phyloP scores from a whole-genome alignment of 2,888 invertebrate species.

The Phyto melanocephala region DNA sequence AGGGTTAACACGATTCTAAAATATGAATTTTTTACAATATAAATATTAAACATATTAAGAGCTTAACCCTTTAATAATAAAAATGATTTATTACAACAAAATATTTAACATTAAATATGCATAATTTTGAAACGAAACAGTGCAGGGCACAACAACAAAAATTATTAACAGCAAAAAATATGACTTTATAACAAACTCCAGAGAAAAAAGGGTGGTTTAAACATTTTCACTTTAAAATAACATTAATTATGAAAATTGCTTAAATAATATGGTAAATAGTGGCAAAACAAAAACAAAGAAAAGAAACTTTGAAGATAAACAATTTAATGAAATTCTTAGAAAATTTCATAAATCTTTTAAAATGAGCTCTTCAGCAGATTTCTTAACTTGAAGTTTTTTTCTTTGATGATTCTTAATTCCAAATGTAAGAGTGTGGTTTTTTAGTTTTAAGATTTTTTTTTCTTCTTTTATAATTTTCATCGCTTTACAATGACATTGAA shows the following conservation, averaged over 20 bases:
- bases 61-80: slow-evolving; percentile 67
- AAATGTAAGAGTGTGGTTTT: slow-evolving; percentile 7
- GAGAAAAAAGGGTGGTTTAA: slow-evolving; percentile 22
- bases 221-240: background rate
- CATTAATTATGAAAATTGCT: slow-evolving; percentile 25
- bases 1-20: slow-evolving; percentile 49
- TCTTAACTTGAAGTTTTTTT: background rate
- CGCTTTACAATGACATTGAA: slow-evolving; percentile 61
- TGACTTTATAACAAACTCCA: slow-evolving; percentile 32
- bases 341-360: slow-evolving; percentile 52
- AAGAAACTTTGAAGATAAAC: background rate
- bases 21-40: slow-evolving; percentile 27
- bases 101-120: slow-evolving; percentile 69
- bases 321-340: slow-evolving; percentile 43
- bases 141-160: background rate
- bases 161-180: slow-evolving; percentile 45
- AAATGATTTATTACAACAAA: slow-evolving; percentile 75
- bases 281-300: background rate
- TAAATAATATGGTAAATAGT: background rate
- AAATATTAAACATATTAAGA: slow-evolving; percentile 41
- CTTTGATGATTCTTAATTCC: background rate
- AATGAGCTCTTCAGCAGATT: slow-evolving; percentile 48
- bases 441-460: background rate
- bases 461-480: slow-evolving; percentile 20
- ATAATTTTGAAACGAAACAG: slow-evolving; percentile 64